phyloP scores from a whole-genome alignment of 2,888 invertebrate species.

The Labia minor region DNA sequence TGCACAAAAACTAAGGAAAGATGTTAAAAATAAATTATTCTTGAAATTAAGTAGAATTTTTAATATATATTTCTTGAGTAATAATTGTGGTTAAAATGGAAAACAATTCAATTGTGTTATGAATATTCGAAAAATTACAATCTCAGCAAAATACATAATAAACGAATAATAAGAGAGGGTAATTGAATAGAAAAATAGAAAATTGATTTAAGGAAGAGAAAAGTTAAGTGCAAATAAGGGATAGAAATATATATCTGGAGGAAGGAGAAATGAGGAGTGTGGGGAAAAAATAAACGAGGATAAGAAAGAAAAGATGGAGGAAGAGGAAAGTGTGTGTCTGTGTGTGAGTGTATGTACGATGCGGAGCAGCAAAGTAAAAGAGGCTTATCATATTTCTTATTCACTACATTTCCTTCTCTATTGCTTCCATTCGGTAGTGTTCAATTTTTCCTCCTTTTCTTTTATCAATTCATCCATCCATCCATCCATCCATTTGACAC shows the following conservation, averaged over 20 bases:
- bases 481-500: constrained; percentile 13
- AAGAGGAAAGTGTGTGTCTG: background rate
- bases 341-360: background rate
- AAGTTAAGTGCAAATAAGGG: background rate
- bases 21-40: too few species aligned
- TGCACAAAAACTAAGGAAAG: too few species aligned
- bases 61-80: too few species aligned
- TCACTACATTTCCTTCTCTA: background rate
- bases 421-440: constrained; percentile 3
- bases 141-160: too few species aligned
- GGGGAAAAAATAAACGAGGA: too few species aligned
- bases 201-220: background rate
- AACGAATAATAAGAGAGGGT: too few species aligned
- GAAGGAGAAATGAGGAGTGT: too few species aligned
- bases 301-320: background rate
- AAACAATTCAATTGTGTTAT: too few species aligned
- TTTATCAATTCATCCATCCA: constrained; percentile 13
- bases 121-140: too few species aligned
- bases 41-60: too few species aligned
- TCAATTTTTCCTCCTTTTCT: constrained; percentile 8
- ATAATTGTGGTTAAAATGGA: too few species aligned
- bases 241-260: too few species aligned
- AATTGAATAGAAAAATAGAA: background rate
- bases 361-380: background rate
- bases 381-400: constrained; percentile 13